phyloP scores from a whole-genome alignment of 2,797 vertebrate genomes.

The Cuculus canorus region DNA sequence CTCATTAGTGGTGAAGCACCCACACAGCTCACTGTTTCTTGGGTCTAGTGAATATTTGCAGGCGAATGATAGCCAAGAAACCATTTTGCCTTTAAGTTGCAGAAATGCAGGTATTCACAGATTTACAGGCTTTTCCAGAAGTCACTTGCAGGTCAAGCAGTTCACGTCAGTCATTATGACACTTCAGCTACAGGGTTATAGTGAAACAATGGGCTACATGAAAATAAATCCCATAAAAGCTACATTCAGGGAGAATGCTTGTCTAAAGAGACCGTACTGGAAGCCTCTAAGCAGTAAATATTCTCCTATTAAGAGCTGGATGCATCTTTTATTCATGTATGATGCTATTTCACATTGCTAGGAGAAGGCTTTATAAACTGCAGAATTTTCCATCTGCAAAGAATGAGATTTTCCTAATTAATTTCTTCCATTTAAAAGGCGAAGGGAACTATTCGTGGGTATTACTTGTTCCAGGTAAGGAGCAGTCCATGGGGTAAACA shows the following conservation, averaged over 20 bases:
- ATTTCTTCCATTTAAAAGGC: not conserved
- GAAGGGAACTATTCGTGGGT: not conserved
- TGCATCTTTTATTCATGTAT: not conserved
- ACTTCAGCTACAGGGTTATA: not conserved
- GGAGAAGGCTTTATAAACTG: not conserved
- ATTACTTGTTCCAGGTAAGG: not conserved
- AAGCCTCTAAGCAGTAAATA: not conserved
- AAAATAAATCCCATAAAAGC: not conserved
- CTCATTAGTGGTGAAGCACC: not conserved
- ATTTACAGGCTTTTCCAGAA: constrained; percentile 20
- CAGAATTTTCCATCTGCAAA: not conserved
- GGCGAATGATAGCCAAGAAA: not conserved
- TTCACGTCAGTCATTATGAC: not conserved
- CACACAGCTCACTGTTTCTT: not conserved
- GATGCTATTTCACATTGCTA: not conserved
- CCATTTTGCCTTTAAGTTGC: not conserved
- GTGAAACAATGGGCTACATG: not conserved
- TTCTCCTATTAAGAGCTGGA: not conserved
- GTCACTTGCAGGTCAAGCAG: not conserved
- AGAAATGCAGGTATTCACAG: not conserved
- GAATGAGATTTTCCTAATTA: not conserved
- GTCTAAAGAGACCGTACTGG: not conserved
- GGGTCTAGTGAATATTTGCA: not conserved
- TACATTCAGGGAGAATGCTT: not conserved
- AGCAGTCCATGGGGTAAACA: not conserved